phyloP scores from a whole-genome alignment of 35 echinoderm and acorn worm species.

The Lytechinus variegatus region DNA sequence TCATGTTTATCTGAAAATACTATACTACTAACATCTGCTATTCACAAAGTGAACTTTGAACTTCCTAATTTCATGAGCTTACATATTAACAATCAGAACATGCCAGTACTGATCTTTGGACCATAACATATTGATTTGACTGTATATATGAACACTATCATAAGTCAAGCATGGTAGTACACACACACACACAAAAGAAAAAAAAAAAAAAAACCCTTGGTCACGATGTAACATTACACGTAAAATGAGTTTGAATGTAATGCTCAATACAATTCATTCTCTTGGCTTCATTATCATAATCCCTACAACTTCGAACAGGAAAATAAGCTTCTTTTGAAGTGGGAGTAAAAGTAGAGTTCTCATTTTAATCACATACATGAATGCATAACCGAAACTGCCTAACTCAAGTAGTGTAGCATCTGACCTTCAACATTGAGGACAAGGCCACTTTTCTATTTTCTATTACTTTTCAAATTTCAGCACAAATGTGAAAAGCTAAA shows the following conservation, averaged over 20 bases:
- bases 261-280: neutral
- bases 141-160: neutral
- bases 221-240: neutral
- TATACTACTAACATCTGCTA: too few species aligned
- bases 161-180: too few species aligned
- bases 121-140: neutral
- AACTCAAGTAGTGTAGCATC: too few species aligned
- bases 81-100: neutral
- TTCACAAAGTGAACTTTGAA: neutral
- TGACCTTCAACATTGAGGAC: too few species aligned
- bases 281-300: neutral
- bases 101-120: neutral
- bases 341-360: too few species aligned
- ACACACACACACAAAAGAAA: too few species aligned
- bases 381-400: too few species aligned
- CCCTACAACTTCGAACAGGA: neutral
- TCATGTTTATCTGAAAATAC: neutral
- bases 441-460: too few species aligned
- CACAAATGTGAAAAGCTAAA: too few species aligned
- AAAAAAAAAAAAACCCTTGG: neutral
- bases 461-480: too few species aligned
- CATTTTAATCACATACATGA: too few species aligned
- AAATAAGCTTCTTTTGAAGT: neutral
- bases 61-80: neutral
- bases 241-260: neutral